Base-by-base conservation (phyloP, 2,888 invertebrate species). In the Graphium colonna region DNA sequence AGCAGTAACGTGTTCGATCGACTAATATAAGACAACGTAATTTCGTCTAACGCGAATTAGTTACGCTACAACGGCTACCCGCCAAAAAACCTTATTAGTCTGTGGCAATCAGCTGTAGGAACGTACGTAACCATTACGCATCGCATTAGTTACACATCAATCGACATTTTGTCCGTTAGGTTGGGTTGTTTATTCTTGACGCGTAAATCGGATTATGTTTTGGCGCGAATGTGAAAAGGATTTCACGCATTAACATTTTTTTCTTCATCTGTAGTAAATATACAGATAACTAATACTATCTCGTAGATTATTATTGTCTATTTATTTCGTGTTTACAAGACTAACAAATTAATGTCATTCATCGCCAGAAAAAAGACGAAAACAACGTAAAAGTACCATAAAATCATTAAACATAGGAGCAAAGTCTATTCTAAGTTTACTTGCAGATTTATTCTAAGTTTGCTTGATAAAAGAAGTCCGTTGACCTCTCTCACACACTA, bases 51-150 rank as follows among this genome's bases (percentile, higher is more conserved):
- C n/a, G 8, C 13, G 47, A 12, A 51, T 16, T 18, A 45, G 31
- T 45, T 42, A 48, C 38, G 39, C 13, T 48, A 48, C 16, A 44
- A 28, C 38, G 15, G 31, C 43, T 39, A 48, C 51, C 12, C 36
- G 38, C 33, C 16, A 51, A 55, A 51, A 42, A 51, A 40, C 26
- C 15, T 55, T 46, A 42, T 41, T 53, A 48, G 28, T 26, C 48
- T 53, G 47, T 45, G 51, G 56, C 47, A 58, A 55, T 55, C 51
- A 44, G n/a, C 43, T 42, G 39, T 38, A 39, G 15, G 47, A 51
- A 55, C 47, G 51, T 21, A 18, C 31, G 39, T 54, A 39, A 48
- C n/a, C 18, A 51, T 47, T 51, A 53, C 45, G 48, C 48, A 43
- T 48, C 43, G 36, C 46, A 28, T 48, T 44, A n/a, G 51, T 51